These are phyloP conservation scores for Polydrusus cervinus DNA, from an alignment of 2,888 invertebrate species.

Conservation along the genomic window DNA sequence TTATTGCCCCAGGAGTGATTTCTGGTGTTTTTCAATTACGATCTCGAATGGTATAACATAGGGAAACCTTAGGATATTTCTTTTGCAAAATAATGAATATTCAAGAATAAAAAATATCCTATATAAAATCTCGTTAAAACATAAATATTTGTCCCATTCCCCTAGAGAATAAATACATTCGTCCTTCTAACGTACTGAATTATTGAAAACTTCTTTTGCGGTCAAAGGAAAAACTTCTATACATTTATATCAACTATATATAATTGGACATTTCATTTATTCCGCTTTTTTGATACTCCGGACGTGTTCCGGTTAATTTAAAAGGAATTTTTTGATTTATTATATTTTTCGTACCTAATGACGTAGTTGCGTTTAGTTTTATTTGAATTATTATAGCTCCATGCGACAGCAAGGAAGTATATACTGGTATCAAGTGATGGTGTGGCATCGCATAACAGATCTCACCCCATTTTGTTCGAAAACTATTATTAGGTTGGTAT, in stretches of 20 bases:
- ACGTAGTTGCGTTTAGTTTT: background rate
- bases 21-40: too few species aligned
- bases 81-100: too few species aligned
- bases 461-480: too few species aligned
- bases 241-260: slow-evolving; percentile 24
- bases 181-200: background rate
- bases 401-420: too few species aligned
- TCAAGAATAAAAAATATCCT: background rate
- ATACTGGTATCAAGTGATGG: too few species aligned
- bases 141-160: background rate
- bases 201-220: slow-evolving; percentile 15
- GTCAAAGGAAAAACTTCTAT: slow-evolving; percentile 20
- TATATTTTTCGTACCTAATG: background rate
- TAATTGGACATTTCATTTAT: slow-evolving; percentile 13
- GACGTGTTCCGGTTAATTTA: slow-evolving; percentile 10
- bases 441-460: too few species aligned
- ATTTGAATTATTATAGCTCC: background rate
- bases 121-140: slow-evolving; percentile 1
- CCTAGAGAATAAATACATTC: background rate
- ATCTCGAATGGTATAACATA: too few species aligned
- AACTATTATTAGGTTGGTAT: too few species aligned
- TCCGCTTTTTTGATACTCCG: background rate
- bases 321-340: slow-evolving; percentile 3
- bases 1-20: too few species aligned
- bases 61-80: too few species aligned